A percentile compares a stretch with the other conserved stretches of the same genome.
Evolutionary conservation across 2,113 vertebrate genomes (phyloP).

Genomic region (Microtus richardsoni): DNA sequence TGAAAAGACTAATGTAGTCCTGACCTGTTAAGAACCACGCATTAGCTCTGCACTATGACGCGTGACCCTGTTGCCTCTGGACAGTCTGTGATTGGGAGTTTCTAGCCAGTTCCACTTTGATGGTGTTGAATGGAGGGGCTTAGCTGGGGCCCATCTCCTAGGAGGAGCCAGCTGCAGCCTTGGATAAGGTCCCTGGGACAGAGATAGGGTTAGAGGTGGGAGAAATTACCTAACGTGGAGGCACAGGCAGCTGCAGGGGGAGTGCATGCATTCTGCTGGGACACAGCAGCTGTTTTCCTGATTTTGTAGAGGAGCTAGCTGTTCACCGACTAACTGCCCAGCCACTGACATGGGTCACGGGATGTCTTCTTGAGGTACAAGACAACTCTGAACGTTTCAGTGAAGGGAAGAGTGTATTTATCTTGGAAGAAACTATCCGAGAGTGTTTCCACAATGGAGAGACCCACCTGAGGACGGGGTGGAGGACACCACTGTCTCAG

Average conservation of each 20-base stretch:
- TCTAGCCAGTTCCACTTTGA: neutral
- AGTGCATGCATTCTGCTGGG: rapidly evolving
- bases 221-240: rapidly evolving
- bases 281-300: neutral
- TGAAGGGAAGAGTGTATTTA: too few species aligned
- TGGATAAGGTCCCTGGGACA: neutral
- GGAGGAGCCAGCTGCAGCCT: neutral
- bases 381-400: neutral
- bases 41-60: rapidly evolving
- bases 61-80: neutral
- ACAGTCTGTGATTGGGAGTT: neutral
- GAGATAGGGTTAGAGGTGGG: rapidly evolving
- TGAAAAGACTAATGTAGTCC: neutral
- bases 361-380: neutral
- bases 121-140: too few species aligned
- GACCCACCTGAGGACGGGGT: neutral
- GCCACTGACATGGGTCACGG: neutral
- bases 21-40: neutral
- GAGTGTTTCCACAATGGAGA: neutral
- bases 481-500: too few species aligned
- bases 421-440: neutral
- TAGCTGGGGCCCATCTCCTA: neutral
- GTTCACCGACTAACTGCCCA: neutral
- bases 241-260: neutral
- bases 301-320: neutral